These are phyloP conservation scores for Sebastes flavidus DNA, from an alignment of 2,797 vertebrate genomes.

Conservation along the genomic window DNA sequence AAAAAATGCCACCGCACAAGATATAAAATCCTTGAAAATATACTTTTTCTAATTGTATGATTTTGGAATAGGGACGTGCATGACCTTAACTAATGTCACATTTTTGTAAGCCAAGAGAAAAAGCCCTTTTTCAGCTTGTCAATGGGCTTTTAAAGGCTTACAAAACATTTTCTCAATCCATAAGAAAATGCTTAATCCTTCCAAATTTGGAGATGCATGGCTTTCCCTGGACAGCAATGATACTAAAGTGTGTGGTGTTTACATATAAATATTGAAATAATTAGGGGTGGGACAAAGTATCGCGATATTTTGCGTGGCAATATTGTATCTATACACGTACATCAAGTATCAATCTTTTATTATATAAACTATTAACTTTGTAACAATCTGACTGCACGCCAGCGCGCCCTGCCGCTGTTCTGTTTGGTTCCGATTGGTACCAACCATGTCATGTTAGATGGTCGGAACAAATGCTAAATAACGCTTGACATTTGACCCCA, in stretches of 20 bases:
- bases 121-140: not conserved
- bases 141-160: not conserved
- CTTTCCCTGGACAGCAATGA: not conserved
- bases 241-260: not conserved
- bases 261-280: fast-evolving
- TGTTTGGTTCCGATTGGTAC: too few species aligned
- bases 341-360: too few species aligned
- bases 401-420: too few species aligned
- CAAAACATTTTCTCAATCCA: not conserved
- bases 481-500: too few species aligned
- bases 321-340: too few species aligned
- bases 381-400: too few species aligned
- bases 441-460: fast-evolving
- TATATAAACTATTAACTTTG: fast-evolving
- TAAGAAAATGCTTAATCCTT: not conserved
- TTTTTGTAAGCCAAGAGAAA: not conserved
- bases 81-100: not conserved
- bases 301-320: too few species aligned
- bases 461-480: too few species aligned
- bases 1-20: not conserved
- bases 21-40: not conserved
- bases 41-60: too few species aligned
- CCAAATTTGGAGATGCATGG: not conserved
- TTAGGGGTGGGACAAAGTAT: fast-evolving
- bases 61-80: not conserved